Conservation (phyloP, 2,888 invertebrate species). For the Ormyrus pomaceus region DNA sequence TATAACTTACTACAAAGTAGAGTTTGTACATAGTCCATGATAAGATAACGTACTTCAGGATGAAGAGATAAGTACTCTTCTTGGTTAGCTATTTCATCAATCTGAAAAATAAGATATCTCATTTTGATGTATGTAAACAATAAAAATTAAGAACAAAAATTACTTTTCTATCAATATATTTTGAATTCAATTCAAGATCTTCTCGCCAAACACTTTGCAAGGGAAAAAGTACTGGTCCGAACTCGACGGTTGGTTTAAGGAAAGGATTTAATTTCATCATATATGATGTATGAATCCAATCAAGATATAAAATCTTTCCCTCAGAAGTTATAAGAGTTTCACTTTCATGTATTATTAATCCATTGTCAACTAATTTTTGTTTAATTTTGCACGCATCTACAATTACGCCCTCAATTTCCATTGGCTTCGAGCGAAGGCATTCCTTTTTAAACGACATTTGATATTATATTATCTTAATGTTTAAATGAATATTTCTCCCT, state of each 20-base stretch:
- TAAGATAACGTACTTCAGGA: conserved; percentile 78
- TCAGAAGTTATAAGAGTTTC: conserved; percentile 78
- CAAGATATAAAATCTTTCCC: conserved; percentile 80
- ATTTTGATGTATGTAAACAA: not conserved
- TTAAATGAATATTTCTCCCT: conserved; percentile 7
- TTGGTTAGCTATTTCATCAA: conserved; percentile 56
- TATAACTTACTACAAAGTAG: conserved; percentile 77
- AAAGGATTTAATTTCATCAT: conserved; percentile 80
- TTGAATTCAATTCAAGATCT: conserved; percentile 80
- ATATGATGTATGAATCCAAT: conserved; percentile 80
- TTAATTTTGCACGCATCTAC: conserved; percentile 79
- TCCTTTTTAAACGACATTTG: conserved; percentile 55
- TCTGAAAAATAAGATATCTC: conserved; percentile 55
- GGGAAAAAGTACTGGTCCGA: conserved; percentile 74
- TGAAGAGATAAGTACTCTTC: conserved; percentile 79
- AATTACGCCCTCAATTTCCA: conserved; percentile 67
- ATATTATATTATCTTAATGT: not conserved
- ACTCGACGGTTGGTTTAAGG: conserved; percentile 72
- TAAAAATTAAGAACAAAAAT: conserved; percentile 26
- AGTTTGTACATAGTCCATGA: conserved; percentile 80
- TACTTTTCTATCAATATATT: conserved; percentile 81
- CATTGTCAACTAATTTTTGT: conserved; percentile 66
- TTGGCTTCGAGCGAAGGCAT: conserved; percentile 60
- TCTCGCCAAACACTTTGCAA: conserved; percentile 78
- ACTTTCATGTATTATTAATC: conserved; percentile 78